Evolutionary conservation across 2,888 invertebrate genomes (phyloP).

Genomic region (Macaria liturata): DNA sequence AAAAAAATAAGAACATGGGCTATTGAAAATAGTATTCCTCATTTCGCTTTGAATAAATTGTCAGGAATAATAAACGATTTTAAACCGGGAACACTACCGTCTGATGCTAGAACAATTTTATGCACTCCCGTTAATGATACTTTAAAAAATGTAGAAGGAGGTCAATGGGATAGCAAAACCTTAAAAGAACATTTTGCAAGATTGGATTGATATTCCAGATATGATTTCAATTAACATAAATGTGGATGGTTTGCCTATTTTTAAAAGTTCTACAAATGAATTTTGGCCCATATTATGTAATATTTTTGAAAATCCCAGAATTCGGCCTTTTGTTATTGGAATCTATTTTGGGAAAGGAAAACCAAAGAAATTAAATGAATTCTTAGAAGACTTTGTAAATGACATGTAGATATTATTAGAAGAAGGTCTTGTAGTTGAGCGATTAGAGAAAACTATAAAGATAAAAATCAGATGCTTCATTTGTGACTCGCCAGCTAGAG

Average conservation of each 20-base stretch:
- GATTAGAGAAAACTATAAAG: too few relatives aligned
- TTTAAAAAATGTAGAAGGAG: not conserved
- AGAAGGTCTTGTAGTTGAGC: constrained; percentile 10
- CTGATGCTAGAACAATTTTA: not conserved
- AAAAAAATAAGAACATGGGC: not conserved
- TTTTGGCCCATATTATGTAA: constrained; percentile 35
- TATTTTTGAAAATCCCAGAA: constrained; percentile 15
- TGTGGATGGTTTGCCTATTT: constrained; percentile 33
- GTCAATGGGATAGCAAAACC: not conserved
- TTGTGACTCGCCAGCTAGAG: not conserved
- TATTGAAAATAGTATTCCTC: not conserved
- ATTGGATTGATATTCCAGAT: not conserved
- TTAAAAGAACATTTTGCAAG: too few relatives aligned
- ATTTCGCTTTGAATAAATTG: not conserved
- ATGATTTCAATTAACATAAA: constrained; percentile 25
- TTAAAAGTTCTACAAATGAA: constrained; percentile 31
- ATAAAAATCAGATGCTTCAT: too few relatives aligned
- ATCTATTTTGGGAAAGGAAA: constrained; percentile 31
- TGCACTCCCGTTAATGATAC: not conserved
- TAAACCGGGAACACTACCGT: not conserved
- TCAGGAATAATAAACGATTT: not conserved
- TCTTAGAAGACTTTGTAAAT: constrained; percentile 21
- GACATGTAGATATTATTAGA: constrained; percentile 12
- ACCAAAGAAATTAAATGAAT: constrained; percentile 20
- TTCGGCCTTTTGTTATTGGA: constrained; percentile 27